phyloP scores from a whole-genome alignment of 2,888 invertebrate species.

The Spodoptera littoralis region DNA sequence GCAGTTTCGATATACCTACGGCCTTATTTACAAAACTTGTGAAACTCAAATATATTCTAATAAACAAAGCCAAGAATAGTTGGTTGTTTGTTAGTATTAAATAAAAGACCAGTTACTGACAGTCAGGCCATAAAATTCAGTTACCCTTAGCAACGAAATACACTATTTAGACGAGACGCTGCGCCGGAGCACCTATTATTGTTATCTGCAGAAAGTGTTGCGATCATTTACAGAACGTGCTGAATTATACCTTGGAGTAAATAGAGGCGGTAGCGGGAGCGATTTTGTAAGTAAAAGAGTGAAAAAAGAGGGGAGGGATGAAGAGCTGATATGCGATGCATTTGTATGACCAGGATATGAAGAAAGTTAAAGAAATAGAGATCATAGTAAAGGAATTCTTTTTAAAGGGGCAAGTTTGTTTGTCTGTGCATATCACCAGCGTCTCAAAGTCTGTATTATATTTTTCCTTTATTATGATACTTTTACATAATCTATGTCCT shows the following conservation, averaged over 20 bases:
- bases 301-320: too few relatives aligned
- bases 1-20: too few relatives aligned
- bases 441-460: too few relatives aligned
- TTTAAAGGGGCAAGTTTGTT: too few relatives aligned
- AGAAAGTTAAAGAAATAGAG: too few relatives aligned
- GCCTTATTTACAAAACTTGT: background rate
- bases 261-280: slow-evolving; percentile 26
- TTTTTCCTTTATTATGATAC: too few relatives aligned
- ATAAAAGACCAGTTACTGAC: slow-evolving; percentile 36
- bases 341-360: too few relatives aligned
- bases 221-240: slow-evolving; percentile 48
- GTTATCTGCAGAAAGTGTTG: slow-evolving; percentile 54
- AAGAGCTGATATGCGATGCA: too few relatives aligned
- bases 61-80: slow-evolving; percentile 12
- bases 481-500: too few relatives aligned
- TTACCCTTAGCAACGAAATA: slow-evolving; percentile 48
- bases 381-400: too few relatives aligned
- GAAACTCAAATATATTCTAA: background rate
- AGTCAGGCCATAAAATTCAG: slow-evolving; percentile 48
- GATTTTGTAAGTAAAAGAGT: background rate
- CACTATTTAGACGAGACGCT: slow-evolving; percentile 47
- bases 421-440: too few relatives aligned
- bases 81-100: slow-evolving; percentile 24
- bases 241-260: slow-evolving; percentile 29
- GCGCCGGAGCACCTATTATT: slow-evolving; percentile 47